A percentile compares a stretch with the other conserved stretches of the same genome.
phyloP scores from a whole-genome alignment of 1,140 invertebrate species.

The Pararge aegeria region DNA sequence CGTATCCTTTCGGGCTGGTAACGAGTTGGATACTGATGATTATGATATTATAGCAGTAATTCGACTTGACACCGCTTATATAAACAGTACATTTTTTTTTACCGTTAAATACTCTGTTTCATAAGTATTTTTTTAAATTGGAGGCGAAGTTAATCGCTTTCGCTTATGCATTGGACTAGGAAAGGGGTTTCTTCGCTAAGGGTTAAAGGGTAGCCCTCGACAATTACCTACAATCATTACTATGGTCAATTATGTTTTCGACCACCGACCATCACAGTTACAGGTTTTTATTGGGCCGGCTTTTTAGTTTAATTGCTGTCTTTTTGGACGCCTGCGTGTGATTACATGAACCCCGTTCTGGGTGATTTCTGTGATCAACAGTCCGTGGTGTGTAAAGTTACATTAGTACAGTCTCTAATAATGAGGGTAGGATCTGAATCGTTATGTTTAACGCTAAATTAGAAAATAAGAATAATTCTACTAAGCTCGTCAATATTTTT shows the following conservation, averaged over 20 bases:
- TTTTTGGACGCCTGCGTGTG: conserved; percentile 35
- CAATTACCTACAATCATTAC: conserved; percentile 76
- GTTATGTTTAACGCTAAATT: neutral
- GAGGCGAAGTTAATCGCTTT: conserved; percentile 7
- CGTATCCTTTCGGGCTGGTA: too few species aligned
- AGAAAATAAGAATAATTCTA: neutral
- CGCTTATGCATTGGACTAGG: conserved; percentile 29
- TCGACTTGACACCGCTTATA: too few species aligned
- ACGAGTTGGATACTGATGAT: too few species aligned
- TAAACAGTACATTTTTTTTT: too few species aligned
- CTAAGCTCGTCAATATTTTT: neutral
- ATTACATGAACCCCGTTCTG: conserved; percentile 28
- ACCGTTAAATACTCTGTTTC: too few species aligned
- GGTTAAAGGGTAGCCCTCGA: conserved; percentile 60
- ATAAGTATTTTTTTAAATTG: too few species aligned
- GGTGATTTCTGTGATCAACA: conserved; percentile 30
- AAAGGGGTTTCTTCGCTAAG: conserved; percentile 53
- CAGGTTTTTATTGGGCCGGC: conserved; percentile 65
- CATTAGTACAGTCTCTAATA: conserved; percentile 1
- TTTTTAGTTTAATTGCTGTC: conserved; percentile 71
- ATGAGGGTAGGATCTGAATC: conserved; percentile 1
- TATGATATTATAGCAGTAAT: too few species aligned
- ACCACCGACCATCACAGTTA: conserved; percentile 55
- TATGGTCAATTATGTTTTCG: conserved; percentile 68
- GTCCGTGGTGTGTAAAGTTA: conserved; percentile 20